A percentile compares a stretch with the other conserved stretches of the same genome.
These are phyloP conservation scores for Ceyx melanurus DNA, from an alignment of 2,113 vertebrate genomes.

Conservation along the genomic window DNA sequence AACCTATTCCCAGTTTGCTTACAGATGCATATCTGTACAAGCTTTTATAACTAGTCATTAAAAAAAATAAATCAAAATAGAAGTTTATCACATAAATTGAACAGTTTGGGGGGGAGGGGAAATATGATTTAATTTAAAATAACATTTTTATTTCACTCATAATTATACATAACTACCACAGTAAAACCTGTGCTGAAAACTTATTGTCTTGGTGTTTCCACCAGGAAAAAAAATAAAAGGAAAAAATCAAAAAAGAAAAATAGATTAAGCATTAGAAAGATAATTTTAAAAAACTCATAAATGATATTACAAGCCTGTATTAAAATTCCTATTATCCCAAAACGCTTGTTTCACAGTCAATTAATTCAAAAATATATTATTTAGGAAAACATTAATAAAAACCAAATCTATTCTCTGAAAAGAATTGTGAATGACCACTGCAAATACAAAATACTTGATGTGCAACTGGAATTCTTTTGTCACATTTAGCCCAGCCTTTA, in stretches of 20 bases:
- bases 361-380: slow-evolving; percentile 46
- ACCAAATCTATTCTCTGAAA: slow-evolving; percentile 10
- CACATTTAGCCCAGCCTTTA: slow-evolving; percentile 63
- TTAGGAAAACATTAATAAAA: slow-evolving; percentile 51
- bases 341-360: slow-evolving; percentile 52
- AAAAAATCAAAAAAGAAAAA: slow-evolving; percentile 18
- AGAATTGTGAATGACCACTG: slow-evolving; percentile 33
- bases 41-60: slow-evolving; percentile 70
- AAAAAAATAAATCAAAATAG: slow-evolving; percentile 62
- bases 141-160: slow-evolving; percentile 35
- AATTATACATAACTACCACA: slow-evolving; percentile 1
- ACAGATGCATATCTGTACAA: slow-evolving; percentile 72
- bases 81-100: slow-evolving; percentile 64
- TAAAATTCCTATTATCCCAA: slow-evolving; percentile 38
- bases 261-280: background rate
- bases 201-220: background rate
- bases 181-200: slow-evolving; percentile 37
- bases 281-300: background rate
- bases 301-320: background rate
- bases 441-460: slow-evolving; percentile 55
- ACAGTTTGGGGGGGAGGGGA: slow-evolving; percentile 32
- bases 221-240: slow-evolving; percentile 23
- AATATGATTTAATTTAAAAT: slow-evolving; percentile 51
- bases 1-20: slow-evolving; percentile 87
- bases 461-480: slow-evolving; percentile 58